phyloP scores from a whole-genome alignment of 2,797 vertebrate genomes.

The Avahi laniger region DNA sequence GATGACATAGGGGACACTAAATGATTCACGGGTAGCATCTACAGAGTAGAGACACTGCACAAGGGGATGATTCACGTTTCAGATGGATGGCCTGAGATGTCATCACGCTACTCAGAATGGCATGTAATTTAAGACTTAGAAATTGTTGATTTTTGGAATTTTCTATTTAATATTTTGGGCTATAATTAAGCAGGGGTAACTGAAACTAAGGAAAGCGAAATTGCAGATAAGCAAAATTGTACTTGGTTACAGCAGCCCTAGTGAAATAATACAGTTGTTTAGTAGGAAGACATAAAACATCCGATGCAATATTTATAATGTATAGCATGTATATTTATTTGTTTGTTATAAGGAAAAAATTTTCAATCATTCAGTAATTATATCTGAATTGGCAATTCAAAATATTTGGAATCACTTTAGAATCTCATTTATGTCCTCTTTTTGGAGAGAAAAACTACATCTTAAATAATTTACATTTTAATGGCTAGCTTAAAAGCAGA shows the following conservation, averaged over 20 bases:
- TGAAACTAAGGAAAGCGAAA: background rate
- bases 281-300: background rate
- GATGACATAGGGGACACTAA: background rate
- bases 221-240: background rate
- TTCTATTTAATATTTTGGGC: background rate
- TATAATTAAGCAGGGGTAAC: background rate
- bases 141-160: background rate
- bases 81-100: background rate
- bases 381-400: slow-evolving; percentile 42
- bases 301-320: background rate
- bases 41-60: background rate
- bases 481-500: slow-evolving; percentile 38
- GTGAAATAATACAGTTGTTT: background rate
- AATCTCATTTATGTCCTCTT: slow-evolving; percentile 33
- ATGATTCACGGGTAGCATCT: background rate
- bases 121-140: background rate
- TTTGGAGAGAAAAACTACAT: slow-evolving; percentile 28
- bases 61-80: background rate
- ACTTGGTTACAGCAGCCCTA: background rate
- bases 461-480: slow-evolving; percentile 57
- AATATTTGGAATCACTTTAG: slow-evolving; percentile 4
- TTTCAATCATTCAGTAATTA: slow-evolving; percentile 18
- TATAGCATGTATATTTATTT: background rate
- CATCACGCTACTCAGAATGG: background rate
- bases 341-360: slow-evolving; percentile 23